These are phyloP conservation scores for Andrena haemorrhoa DNA, from an alignment of 2,888 invertebrate species.

Conservation along the genomic window DNA sequence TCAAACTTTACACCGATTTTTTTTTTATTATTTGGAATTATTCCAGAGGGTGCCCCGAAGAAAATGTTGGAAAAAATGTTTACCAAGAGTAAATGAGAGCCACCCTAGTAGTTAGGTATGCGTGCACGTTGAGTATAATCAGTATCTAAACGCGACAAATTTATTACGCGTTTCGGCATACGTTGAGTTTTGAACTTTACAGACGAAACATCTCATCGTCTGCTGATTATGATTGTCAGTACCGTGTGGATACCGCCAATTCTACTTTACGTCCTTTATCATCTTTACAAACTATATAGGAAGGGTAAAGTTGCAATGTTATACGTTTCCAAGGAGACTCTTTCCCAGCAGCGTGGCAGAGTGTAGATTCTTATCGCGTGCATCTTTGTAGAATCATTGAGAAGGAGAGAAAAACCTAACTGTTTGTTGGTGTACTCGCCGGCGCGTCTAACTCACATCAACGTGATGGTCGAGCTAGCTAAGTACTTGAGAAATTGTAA, in stretches of 20 bases:
- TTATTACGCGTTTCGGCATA: not conserved
- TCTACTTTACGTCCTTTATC: conserved; percentile 78
- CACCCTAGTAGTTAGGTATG: too few relatives aligned
- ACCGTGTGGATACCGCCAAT: conserved; percentile 82
- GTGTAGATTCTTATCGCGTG: not conserved
- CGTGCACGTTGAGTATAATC: too few relatives aligned
- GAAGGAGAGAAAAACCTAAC: conserved; percentile 74
- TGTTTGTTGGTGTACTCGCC: conserved; percentile 82
- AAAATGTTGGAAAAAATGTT: too few relatives aligned
- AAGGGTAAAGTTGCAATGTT: conserved; percentile 69
- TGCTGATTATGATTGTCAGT: conserved; percentile 82
- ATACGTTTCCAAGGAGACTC: not conserved
- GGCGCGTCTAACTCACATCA: conserved; percentile 78
- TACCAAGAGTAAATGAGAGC: too few relatives aligned
- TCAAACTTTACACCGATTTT: too few relatives aligned
- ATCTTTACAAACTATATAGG: conserved; percentile 77
- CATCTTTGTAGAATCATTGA: conserved; percentile 65
- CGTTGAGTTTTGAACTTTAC: not conserved
- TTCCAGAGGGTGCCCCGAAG: too few relatives aligned
- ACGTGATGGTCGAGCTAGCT: conserved; percentile 79
- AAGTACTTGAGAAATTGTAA: conserved; percentile 80
- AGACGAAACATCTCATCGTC: conserved; percentile 76
- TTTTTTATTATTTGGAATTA: too few relatives aligned
- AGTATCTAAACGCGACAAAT: not conserved
- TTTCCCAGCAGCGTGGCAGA: too few relatives aligned